Percentiles rank a stretch among this genome's conserved stretches.
phyloP scores from a whole-genome alignment of 64 coral and sea anemone species.

The Stichodactyla helianthus region DNA sequence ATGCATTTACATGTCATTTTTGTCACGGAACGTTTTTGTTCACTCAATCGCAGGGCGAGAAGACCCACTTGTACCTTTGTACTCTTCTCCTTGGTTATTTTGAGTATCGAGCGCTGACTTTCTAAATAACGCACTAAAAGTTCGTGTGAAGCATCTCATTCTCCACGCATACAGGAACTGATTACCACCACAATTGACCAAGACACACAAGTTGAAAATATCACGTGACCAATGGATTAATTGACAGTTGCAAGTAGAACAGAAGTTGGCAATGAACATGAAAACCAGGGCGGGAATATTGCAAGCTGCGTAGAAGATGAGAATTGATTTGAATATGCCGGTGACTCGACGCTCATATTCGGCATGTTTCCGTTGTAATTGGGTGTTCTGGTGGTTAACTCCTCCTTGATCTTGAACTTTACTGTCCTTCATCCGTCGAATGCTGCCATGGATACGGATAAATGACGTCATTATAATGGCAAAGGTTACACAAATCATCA shows the following conservation, averaged over 20 bases:
- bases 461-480: constrained; percentile 33
- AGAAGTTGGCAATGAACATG: constrained; percentile 60
- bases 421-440: not conserved
- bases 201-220: too few relatives aligned
- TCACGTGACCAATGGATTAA: too few relatives aligned
- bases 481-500: constrained; percentile 16
- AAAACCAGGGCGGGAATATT: constrained; percentile 43
- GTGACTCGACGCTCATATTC: constrained; percentile 35
- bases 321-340: constrained; percentile 47
- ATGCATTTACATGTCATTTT: too few relatives aligned
- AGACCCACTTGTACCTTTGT: too few relatives aligned
- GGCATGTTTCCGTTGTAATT: constrained; percentile 24
- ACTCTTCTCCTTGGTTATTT: too few relatives aligned
- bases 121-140: too few relatives aligned
- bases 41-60: too few relatives aligned
- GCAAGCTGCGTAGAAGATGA: constrained; percentile 38
- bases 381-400: not conserved
- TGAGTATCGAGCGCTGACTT: too few relatives aligned
- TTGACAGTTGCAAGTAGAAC: not conserved
- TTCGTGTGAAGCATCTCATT: too few relatives aligned
- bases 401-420: not conserved
- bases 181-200: too few relatives aligned
- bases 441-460: constrained; percentile 32
- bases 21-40: too few relatives aligned
- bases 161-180: too few relatives aligned